Conservation (phyloP, 2,888 invertebrate genomes). For the Chalcosyrphus nemorum region DNA sequence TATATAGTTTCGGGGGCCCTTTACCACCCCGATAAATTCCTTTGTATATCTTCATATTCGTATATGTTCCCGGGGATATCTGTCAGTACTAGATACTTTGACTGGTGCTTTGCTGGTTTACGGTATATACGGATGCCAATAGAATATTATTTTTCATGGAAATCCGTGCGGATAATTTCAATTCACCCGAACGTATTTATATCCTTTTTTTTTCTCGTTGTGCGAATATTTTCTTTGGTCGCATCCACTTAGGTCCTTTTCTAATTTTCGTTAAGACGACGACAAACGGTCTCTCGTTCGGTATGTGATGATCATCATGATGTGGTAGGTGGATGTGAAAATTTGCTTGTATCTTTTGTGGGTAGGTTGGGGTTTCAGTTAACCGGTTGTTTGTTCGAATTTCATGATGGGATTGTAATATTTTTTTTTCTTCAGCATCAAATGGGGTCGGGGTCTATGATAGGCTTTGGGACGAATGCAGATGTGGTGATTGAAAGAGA, state of each 20-base stretch:
- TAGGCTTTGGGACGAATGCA: neutral
- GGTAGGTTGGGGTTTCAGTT: conserved; percentile 24
- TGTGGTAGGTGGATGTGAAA: conserved; percentile 26
- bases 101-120: conserved; percentile 45
- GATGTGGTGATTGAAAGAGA: neutral
- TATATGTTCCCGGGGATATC: neutral
- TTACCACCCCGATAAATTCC: conserved; percentile 36
- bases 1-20: conserved; percentile 24
- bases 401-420: conserved; percentile 1
- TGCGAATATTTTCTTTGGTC: conserved; percentile 24
- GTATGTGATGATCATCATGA: neutral
- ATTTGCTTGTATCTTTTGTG: conserved; percentile 50
- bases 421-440: neutral
- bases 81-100: conserved; percentile 12
- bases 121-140: conserved; percentile 51
- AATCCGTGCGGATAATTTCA: conserved; percentile 72
- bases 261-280: conserved; percentile 62
- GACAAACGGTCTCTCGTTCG: conserved; percentile 46
- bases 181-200: conserved; percentile 54
- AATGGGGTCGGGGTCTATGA: neutral
- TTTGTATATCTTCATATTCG: conserved; percentile 57
- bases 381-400: conserved; percentile 36
- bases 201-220: conserved; percentile 12
- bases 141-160: conserved; percentile 71
- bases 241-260: conserved; percentile 59